phyloP scores from a whole-genome alignment of 2,888 invertebrate species.

The Atethmia centrago region DNA sequence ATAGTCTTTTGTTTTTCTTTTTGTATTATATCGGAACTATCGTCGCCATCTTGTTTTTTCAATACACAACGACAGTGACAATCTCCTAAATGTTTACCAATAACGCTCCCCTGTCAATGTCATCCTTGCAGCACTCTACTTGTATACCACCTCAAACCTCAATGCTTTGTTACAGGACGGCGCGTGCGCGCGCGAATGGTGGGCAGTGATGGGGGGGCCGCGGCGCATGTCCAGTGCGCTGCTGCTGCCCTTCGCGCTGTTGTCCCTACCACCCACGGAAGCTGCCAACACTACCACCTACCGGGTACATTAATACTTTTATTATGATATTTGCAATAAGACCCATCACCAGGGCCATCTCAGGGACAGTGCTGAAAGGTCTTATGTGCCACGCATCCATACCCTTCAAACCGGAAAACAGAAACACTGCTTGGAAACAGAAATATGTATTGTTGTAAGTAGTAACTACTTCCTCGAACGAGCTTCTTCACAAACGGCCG shows the following conservation, averaged over 20 bases:
- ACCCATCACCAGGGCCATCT: neutral
- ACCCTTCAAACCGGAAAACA: neutral
- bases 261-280: conserved; percentile 82
- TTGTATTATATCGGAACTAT: neutral
- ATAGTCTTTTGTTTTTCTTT: conserved; percentile 1
- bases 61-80: too few relatives aligned
- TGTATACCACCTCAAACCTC: neutral
- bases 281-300: conserved; percentile 84
- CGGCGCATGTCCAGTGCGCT: conserved; percentile 89
- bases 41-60: too few relatives aligned
- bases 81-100: too few relatives aligned
- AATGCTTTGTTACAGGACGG: conserved; percentile 70
- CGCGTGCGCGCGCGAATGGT: conserved; percentile 86
- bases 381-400: neutral
- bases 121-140: neutral
- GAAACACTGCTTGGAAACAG: neutral
- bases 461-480: neutral
- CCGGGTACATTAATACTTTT: conserved; percentile 73
- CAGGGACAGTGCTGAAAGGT: neutral
- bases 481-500: neutral
- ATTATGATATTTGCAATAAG: neutral
- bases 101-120: too few relatives aligned
- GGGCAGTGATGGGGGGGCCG: conserved; percentile 87
- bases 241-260: conserved; percentile 87
- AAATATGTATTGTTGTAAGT: neutral